Conservation (phyloP, 2,797 vertebrate species). For the Toxotes lorentzi region DNA sequence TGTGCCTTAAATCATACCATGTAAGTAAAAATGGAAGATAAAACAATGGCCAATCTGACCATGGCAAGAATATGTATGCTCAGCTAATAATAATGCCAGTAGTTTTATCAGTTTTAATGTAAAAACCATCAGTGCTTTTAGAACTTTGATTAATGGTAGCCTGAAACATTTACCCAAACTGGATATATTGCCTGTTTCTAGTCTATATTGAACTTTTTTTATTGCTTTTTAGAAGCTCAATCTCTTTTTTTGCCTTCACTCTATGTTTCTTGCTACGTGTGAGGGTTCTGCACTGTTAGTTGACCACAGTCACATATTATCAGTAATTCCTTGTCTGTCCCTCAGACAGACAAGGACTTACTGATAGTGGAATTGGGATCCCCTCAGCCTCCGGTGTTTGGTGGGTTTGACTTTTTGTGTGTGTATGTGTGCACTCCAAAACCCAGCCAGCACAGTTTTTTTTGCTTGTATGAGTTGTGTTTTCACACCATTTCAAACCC, state of each 20-base stretch:
- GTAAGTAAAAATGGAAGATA: neutral
- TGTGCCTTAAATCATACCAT: neutral
- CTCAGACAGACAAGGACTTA: too few species aligned
- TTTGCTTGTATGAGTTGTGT: too few species aligned
- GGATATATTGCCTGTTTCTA: neutral
- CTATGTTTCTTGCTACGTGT: neutral
- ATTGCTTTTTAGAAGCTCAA: neutral
- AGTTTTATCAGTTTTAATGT: neutral
- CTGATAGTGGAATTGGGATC: neutral
- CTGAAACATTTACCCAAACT: neutral
- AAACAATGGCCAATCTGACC: neutral
- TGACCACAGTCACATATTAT: neutral
- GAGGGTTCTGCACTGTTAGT: neutral
- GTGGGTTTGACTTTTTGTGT: neutral
- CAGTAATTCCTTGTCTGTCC: neutral
- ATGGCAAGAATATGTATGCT: neutral
- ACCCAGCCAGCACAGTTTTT: too few species aligned
- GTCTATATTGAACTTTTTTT: neutral
- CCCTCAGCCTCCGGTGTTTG: neutral
- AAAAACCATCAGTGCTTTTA: neutral
- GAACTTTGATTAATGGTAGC: neutral
- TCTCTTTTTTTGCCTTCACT: neutral
- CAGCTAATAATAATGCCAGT: neutral
- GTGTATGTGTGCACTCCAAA: neutral
- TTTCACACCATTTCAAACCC: neutral